Evolutionary conservation across 2,888 invertebrate genomes (phyloP).

Genomic region (Drosophila differens): DNA sequence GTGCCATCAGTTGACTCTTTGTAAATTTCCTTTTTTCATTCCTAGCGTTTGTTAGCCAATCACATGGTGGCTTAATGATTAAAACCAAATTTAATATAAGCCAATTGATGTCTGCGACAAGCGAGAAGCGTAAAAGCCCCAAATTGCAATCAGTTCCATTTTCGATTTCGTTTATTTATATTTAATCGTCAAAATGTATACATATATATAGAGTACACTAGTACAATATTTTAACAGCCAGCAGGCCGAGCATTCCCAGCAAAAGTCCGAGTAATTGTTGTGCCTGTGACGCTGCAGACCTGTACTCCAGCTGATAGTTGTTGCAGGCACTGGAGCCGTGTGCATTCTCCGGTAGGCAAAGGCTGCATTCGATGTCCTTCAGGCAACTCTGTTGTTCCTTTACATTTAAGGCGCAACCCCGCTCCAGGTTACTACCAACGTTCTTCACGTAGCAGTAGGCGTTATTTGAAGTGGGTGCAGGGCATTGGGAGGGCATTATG

Average conservation of each 20-base stretch:
- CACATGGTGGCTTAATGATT: slow-evolving; percentile 13
- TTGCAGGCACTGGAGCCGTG: slow-evolving; percentile 73
- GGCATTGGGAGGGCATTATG: slow-evolving; percentile 68
- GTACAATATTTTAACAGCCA: slow-evolving; percentile 31
- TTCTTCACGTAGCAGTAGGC: slow-evolving; percentile 82
- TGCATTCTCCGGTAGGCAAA: slow-evolving; percentile 72
- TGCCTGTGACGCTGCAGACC: slow-evolving; percentile 33
- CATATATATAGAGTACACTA: slow-evolving; percentile 11
- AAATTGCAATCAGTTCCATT: not conserved
- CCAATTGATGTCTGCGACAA: not conserved
- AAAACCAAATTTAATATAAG: not conserved
- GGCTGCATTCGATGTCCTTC: slow-evolving; percentile 61
- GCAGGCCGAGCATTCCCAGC: slow-evolving; percentile 42
- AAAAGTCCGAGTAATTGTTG: slow-evolving; percentile 32
- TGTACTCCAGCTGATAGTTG: slow-evolving; percentile 46
- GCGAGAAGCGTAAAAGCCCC: slow-evolving; percentile 14
- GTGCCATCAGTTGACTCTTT: not conserved
- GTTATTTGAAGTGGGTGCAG: slow-evolving; percentile 73
- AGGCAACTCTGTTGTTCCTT: slow-evolving; percentile 77
- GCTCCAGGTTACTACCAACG: slow-evolving; percentile 33
- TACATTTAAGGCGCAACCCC: slow-evolving; percentile 78
- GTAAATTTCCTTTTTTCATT: not conserved
- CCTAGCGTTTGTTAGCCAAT: not conserved
- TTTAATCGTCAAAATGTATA: slow-evolving; percentile 4
- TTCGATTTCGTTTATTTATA: slow-evolving; percentile 20